Base-by-base conservation (phyloP, 2,888 invertebrate genomes). In the Campopleginae sp. region DNA sequence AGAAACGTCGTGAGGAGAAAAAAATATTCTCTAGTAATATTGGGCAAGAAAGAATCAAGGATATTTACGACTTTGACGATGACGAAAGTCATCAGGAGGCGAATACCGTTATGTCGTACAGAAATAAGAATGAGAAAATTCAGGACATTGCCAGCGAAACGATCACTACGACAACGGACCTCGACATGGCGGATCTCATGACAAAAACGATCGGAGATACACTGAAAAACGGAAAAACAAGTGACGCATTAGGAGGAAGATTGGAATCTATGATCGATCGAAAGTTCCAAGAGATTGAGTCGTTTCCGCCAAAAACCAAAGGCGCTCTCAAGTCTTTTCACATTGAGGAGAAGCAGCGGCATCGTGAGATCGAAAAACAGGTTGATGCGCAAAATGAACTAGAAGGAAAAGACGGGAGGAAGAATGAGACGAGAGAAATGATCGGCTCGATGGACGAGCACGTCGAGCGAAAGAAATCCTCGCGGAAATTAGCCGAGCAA, bases 31-130 rank as follows among this genome's bases (percentile, higher is more conserved):
- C 66, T 12, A 17, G 42, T 17, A 63, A 38, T 31, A 42, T 85
- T 2, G 46, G 48, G 0, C 79, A 80, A n/a, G 88, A 88, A 3
- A 90, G 88, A 46, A 89, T 92, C 6, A 93, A 93, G 58, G 93
- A 94, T 14, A 86, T 93, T 4, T 94, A 94, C 63, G 93, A 94
- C n/a, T 94, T 94, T 71, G 93, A 94, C 58, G 93, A 94, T 5
- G 93, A 94, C 12, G 93, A 93, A 58, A 93, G 92, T 76, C 91
- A 90, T 27, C 86, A 86, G 10, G 92, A 90, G 7, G 79, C 91
- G 12, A 87, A 89, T 4, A 86, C 89, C 2, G 91, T 91, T 0
- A 77, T 92, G 84, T 91, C 93, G 0, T 94, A 93, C 51, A 90
- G 93, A 33, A 91, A 79, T 31, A 92, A 91, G 51, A 58, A 81